Evolutionary conservation across 2,888 invertebrate species (phyloP).

Genomic region (Tetragonisca angustula): DNA sequence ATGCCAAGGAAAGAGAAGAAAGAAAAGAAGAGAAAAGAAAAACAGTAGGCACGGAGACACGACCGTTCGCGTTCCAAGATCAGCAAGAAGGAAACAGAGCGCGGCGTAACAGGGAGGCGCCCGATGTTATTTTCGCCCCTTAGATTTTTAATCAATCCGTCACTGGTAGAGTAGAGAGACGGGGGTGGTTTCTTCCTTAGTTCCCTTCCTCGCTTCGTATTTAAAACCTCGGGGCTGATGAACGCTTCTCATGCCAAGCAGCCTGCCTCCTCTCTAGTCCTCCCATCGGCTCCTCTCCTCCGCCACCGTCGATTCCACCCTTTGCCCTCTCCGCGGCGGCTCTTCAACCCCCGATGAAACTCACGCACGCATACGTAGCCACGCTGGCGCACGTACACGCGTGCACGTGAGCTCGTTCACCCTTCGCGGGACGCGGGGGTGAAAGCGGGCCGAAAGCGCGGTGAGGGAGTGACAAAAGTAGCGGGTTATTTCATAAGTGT

Average conservation of each 20-base stretch:
- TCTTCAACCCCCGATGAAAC: constrained; percentile 45
- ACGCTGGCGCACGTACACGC: constrained; percentile 21
- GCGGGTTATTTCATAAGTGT: constrained; percentile 63
- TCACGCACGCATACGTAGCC: constrained; percentile 68
- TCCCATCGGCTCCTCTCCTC: constrained; percentile 66
- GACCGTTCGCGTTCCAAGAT: constrained; percentile 20
- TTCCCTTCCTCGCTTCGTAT: constrained; percentile 83
- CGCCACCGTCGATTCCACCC: constrained; percentile 68
- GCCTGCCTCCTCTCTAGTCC: constrained; percentile 68
- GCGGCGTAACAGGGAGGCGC: constrained; percentile 65
- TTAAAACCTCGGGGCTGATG: constrained; percentile 84
- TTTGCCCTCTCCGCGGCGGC: constrained; percentile 30
- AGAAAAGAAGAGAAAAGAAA: background rate
- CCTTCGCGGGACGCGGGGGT: constrained; percentile 33
- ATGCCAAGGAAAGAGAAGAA: too few species aligned
- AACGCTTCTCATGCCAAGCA: constrained; percentile 83
- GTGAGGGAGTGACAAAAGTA: constrained; percentile 49
- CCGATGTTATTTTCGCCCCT: constrained; percentile 80
- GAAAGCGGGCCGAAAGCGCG: background rate
- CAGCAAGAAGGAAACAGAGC: constrained; percentile 37
- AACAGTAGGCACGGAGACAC: background rate
- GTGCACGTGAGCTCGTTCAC: constrained; percentile 50
- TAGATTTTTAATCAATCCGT: constrained; percentile 84
- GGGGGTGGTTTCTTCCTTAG: constrained; percentile 80
- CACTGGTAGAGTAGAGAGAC: constrained; percentile 79